These are phyloP conservation scores for Physella acuta DNA, from an alignment of 1,140 invertebrate genomes.

Conservation along the genomic window DNA sequence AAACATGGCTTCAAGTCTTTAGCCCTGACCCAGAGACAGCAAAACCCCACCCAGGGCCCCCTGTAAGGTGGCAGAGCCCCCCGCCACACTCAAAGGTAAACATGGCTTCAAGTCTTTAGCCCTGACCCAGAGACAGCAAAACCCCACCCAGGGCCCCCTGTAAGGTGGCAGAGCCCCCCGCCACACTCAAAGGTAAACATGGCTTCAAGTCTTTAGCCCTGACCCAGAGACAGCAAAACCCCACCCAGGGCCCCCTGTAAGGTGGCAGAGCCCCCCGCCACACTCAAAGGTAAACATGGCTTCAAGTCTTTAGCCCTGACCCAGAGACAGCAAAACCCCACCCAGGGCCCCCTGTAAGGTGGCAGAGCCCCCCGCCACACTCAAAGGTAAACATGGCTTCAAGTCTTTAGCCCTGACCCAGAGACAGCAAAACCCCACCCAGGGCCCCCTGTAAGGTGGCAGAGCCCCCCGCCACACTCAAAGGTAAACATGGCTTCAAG, in stretches of 20 bases:
- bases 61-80: constrained; percentile 45
- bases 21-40: constrained; percentile 26
- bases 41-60: constrained; percentile 41
- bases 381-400: constrained; percentile 41
- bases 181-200: constrained; percentile 45
- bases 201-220: constrained; percentile 11
- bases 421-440: constrained; percentile 34
- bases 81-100: constrained; percentile 48
- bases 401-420: too few species aligned
- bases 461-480: constrained; percentile 44
- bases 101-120: constrained; percentile 7
- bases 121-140: constrained; percentile 30
- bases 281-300: constrained; percentile 42
- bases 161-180: constrained; percentile 44
- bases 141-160: constrained; percentile 43
- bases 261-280: constrained; percentile 42
- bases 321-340: constrained; percentile 31
- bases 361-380: constrained; percentile 41
- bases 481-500: constrained; percentile 37
- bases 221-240: constrained; percentile 30
- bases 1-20: constrained; percentile 5
- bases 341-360: constrained; percentile 49
- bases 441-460: constrained; percentile 49
- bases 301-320: constrained; percentile 18
- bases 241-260: constrained; percentile 47